phyloP scores from a whole-genome alignment of 2,797 vertebrate species.

The Helicolenus hilgendorfi region DNA sequence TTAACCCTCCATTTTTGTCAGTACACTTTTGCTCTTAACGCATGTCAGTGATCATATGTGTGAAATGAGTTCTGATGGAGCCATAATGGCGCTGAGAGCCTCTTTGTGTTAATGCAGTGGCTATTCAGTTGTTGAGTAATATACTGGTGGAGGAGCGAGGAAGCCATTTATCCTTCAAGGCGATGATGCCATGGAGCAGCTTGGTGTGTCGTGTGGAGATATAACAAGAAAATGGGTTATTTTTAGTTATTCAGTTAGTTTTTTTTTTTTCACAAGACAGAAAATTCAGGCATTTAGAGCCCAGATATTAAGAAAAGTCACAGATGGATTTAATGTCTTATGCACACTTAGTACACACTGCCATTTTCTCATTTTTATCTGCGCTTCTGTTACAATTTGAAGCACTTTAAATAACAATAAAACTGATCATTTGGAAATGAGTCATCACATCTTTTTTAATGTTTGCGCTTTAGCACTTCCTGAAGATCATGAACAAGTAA shows the following conservation, averaged over 20 bases:
- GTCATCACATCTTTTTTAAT: neutral
- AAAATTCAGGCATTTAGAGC: neutral
- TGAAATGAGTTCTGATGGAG: conserved; percentile 26
- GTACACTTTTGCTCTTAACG: neutral
- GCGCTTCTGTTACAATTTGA: neutral
- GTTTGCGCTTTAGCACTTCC: neutral
- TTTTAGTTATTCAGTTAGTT: neutral
- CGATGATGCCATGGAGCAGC: neutral
- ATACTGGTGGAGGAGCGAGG: neutral
- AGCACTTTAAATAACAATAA: neutral
- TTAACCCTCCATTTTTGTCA: neutral
- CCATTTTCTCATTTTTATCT: neutral
- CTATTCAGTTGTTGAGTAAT: neutral
- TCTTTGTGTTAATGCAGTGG: neutral
- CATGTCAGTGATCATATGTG: conserved; percentile 25
- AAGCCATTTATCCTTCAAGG: neutral
- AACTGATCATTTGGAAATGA: neutral
- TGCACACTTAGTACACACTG: neutral
- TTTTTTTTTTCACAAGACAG: neutral
- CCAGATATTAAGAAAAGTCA: neutral
- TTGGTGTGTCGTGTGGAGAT: neutral
- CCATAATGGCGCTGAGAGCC: neutral
- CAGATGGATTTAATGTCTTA: neutral
- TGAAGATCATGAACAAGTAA: neutral
- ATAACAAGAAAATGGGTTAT: neutral